Base-by-base conservation (phyloP, 2,797 vertebrate genomes). In the Erethizon dorsatum region DNA sequence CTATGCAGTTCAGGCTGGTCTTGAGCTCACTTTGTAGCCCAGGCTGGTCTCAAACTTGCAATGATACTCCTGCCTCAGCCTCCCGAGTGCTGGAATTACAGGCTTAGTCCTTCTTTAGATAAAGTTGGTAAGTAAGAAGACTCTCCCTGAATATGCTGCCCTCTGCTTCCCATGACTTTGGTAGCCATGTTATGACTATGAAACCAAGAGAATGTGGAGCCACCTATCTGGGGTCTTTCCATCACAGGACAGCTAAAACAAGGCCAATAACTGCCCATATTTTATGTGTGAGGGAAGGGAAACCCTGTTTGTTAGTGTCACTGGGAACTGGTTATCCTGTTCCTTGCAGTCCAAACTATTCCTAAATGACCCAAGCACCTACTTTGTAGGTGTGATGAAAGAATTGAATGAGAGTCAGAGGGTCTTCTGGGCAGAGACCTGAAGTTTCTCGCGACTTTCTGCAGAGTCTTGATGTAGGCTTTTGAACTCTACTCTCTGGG, bases 401-500 rank as follows among this genome's bases (percentile, higher is more conserved):
- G 15, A 90, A 56, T 77, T 47, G 82, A 61, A 59, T 13, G 77
- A 88, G 33, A n/a, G 17, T 90, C 20, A 47, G 56, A 84, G 33
- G 20, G 11, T 52, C 41, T 88, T 91, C 54, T 75, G 17, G 78
- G 88, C 17, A 88, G 45, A 96, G 33, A n/a, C 33, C 31, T 61
- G 54, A 47, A 52, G 11, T 83, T 85, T 61, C 45, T 77, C n/a
- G 20, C 9, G 28, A 26, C 5, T 52, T 33, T 80, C 41, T 88
- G 47, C 15, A 47, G 82, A 86, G 24, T 61, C 33, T 96, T 85
- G 18, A 78, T 5, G 28, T n/a, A 83, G 15, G 5, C 73, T 83
- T 61, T n/a, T 94, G 80, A 83, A 59, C 91, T 94, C 31, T 91
- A 13, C n/a, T 90, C 31, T 8, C 22, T 82, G 17, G 75, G 47